These are phyloP conservation scores for Hypomecis atomaria DNA, from an alignment of 2,888 invertebrate genomes.

Conservation along the genomic window DNA sequence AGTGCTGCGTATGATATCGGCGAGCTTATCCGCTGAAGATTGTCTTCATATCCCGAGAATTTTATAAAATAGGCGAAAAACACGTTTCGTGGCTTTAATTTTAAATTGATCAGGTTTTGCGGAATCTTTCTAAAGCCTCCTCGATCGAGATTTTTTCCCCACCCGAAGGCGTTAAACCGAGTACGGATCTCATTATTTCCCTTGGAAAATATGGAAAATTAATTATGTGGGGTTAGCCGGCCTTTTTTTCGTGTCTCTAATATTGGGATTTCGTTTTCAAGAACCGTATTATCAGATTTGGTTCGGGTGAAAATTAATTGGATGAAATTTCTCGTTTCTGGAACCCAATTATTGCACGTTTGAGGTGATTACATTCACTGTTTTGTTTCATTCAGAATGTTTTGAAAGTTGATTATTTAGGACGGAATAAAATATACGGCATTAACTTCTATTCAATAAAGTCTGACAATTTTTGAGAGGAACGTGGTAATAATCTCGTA, in stretches of 20 bases:
- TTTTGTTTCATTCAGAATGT: too few relatives aligned
- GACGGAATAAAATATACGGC: too few relatives aligned
- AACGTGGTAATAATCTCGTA: neutral
- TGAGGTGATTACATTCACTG: neutral
- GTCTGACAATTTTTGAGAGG: too few relatives aligned
- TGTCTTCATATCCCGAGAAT: conserved; percentile 80
- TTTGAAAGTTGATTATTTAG: too few relatives aligned
- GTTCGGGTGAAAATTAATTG: conserved; percentile 31
- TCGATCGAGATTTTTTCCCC: conserved; percentile 67
- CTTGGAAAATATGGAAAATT: conserved; percentile 69
- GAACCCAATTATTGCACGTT: neutral
- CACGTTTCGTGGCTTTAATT: conserved; percentile 85
- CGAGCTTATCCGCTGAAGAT: conserved; percentile 78
- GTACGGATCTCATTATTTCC: conserved; percentile 69
- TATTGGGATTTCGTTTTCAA: conserved; percentile 28
- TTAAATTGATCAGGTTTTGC: conserved; percentile 84
- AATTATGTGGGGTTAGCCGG: conserved; percentile 69
- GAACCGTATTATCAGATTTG: conserved; percentile 33
- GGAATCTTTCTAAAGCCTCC: conserved; percentile 79
- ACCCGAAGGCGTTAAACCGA: conserved; percentile 56
- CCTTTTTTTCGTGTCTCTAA: conserved; percentile 45
- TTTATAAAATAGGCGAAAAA: conserved; percentile 84
- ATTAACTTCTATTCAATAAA: too few relatives aligned
- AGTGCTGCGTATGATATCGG: conserved; percentile 61
- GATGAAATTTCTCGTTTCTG: conserved; percentile 6